Percentiles rank a stretch among this genome's conserved stretches.
phyloP scores from a whole-genome alignment of 2,113 vertebrate genomes.

The Tyto alba region DNA sequence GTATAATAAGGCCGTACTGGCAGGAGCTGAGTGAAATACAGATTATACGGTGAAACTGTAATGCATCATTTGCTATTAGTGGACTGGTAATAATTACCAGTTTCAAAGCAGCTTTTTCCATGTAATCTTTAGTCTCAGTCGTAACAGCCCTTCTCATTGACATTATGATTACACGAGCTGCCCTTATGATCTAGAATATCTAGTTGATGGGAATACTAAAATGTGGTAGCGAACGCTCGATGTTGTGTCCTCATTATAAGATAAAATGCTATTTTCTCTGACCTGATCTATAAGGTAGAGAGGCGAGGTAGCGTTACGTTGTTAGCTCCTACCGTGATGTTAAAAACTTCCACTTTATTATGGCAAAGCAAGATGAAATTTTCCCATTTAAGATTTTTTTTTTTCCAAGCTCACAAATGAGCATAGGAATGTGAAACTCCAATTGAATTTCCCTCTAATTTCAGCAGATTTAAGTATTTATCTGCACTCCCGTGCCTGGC shows the following conservation, averaged over 20 bases:
- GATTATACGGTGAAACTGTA: slow-evolving; percentile 75
- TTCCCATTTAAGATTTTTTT: neutral
- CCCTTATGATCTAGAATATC: slow-evolving; percentile 77
- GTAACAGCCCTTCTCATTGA: slow-evolving; percentile 82
- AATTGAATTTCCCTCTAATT: slow-evolving; percentile 40
- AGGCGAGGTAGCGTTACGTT: slow-evolving; percentile 31
- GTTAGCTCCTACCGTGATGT: slow-evolving; percentile 27
- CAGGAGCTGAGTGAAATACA: slow-evolving; percentile 73
- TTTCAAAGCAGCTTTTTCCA: slow-evolving; percentile 78
- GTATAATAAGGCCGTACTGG: slow-evolving; percentile 64
- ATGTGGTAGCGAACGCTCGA: slow-evolving; percentile 55
- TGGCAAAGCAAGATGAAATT: slow-evolving; percentile 20
- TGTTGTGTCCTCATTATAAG: slow-evolving; percentile 75
- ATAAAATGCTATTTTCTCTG: slow-evolving; percentile 75
- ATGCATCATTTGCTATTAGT: slow-evolving; percentile 84
- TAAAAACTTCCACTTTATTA: slow-evolving; percentile 48
- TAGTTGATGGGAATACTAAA: slow-evolving; percentile 79
- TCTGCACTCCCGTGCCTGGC: neutral
- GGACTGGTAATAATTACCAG: slow-evolving; percentile 84
- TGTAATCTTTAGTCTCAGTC: slow-evolving; percentile 79
- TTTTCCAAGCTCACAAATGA: neutral
- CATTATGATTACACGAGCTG: slow-evolving; percentile 78
- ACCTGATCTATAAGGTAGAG: slow-evolving; percentile 66
- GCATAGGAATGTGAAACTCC: slow-evolving; percentile 13
- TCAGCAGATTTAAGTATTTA: slow-evolving; percentile 23